Evolutionary conservation across 2,113 vertebrate species (phyloP), one percentile per base, ranked within the genome.

Genomic region (Mormyrus lacerda): DNA sequence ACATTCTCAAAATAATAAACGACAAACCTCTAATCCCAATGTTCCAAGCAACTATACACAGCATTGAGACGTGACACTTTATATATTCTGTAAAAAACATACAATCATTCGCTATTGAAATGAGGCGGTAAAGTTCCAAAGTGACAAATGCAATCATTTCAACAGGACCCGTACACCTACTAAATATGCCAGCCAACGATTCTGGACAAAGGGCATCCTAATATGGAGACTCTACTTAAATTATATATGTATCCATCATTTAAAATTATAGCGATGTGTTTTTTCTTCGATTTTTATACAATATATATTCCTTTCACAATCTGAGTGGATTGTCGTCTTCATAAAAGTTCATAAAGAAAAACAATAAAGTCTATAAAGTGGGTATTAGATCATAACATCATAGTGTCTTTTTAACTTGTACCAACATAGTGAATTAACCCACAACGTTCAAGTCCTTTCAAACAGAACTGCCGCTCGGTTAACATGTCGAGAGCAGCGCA

Each of bases 1-100:
- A 90, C 55, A 87, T 90, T 90, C 89, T 90, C 85, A 69, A 90
- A 79, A 86, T 85, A 86, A 89, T 69, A 8, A 27, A 24, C 27
- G 82, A 85, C 83, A 50, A 55, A 87, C 39, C 88, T 90, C 90
- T 91, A 91, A 91, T 76, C 89, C 86, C 91, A 92, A 93, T 93
- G 94, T 94, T 94, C 93, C 92, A 90, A 90, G 65, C 93, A 94
- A 89, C 94, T 93, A 95, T 93, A 95, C 94, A 94, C 90, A 69
- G 89, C 92, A 93, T 91, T 91, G 84, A 91, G 93, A 93, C 89
- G 90, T 93, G 92, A 90, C 69, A 45, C 69, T 86, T 88, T 94
- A 94, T 94, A 92, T 93, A 93, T 85, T 92, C 90, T 94, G 94
- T 91, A 95, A 95, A 96, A 79, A 95, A 95, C 94, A 95, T 94